These are phyloP conservation scores for Ariopsis seemanni DNA, from an alignment of 2,113 vertebrate genomes.

Conservation along the genomic window DNA sequence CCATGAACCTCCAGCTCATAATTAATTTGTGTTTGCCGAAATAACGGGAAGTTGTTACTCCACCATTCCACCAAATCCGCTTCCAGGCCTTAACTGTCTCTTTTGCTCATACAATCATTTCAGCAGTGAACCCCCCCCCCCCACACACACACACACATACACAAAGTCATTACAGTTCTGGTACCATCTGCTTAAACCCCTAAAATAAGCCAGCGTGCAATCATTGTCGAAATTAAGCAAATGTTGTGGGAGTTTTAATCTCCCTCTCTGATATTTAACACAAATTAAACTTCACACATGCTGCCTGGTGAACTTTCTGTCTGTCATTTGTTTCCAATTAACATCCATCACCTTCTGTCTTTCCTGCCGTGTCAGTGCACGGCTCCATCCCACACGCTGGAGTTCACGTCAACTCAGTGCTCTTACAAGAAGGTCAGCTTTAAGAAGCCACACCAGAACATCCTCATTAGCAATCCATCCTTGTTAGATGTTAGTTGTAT, in stretches of 20 bases:
- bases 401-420: background rate
- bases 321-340: slow-evolving; percentile 30
- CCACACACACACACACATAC: no score
- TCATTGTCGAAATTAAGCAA: background rate
- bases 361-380: background rate
- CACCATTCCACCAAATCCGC: background rate
- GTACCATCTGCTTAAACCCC: background rate
- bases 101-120: background rate
- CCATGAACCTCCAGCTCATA: background rate
- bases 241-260: slow-evolving; percentile 26
- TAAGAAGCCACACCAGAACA: background rate
- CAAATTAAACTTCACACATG: slow-evolving; percentile 23
- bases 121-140: background rate
- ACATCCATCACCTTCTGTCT: slow-evolving; percentile 7
- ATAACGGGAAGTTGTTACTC: background rate
- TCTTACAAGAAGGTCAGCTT: background rate
- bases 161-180: background rate
- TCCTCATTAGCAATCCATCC: background rate
- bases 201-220: slow-evolving; percentile 9
- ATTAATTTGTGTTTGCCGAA: background rate
- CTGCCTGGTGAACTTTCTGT: background rate
- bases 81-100: background rate
- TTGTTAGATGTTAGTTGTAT: background rate
- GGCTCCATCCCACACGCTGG: background rate
- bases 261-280: slow-evolving; percentile 36